Evolutionary conservation across 2,113 vertebrate species (phyloP), one percentile per base, ranked within the genome.

Genomic region (Condylura cristata): DNA sequence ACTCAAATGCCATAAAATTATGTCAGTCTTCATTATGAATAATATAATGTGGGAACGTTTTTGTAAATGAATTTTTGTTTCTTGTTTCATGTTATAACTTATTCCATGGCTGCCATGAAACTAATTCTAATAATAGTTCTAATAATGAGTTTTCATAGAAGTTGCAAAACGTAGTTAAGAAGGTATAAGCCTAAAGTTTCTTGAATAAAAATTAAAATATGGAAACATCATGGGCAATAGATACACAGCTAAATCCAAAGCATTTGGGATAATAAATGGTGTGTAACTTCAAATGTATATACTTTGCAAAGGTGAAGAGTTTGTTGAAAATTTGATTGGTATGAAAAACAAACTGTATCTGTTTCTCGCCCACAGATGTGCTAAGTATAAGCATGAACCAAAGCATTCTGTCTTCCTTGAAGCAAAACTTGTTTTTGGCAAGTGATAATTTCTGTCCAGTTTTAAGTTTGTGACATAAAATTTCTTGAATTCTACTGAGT

Each of bases 401-500:
- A 81, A 17, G 34, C 7, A 51, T 63, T 20, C 44, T 80, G 1
- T 82, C 8, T 93, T 89, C 71, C 60, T 63, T 66, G 26, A 74
- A 92, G 71, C 11, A 75, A 89, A 80, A 51, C 24, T 91, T 88
- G 56, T 78, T 91, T 84, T 70, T 65, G 24, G 80, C 30, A 83
- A 80, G 16, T 91, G 32, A 68, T 30, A 51, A 60, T 93, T 86
- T 95, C 56, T 70, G 28, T 41, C 3, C 37, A 80, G 3, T 74
- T 94, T 70, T n/a, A 18, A 94, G 26, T 71, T 56, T 81, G 44
- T 86, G 46, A 93, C 61, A 86, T 74, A 84, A 53, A 51, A 85
- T 72, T 48, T 93, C 14, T 89, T 86, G 10, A 78, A 51, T 93
- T 85, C 63, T 65, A 22, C 5, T 71, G 16, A 86, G 16, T 14